These are phyloP conservation scores for Chaetogeoica ovagalla DNA, from an alignment of 2,888 invertebrate species.

Conservation along the genomic window DNA sequence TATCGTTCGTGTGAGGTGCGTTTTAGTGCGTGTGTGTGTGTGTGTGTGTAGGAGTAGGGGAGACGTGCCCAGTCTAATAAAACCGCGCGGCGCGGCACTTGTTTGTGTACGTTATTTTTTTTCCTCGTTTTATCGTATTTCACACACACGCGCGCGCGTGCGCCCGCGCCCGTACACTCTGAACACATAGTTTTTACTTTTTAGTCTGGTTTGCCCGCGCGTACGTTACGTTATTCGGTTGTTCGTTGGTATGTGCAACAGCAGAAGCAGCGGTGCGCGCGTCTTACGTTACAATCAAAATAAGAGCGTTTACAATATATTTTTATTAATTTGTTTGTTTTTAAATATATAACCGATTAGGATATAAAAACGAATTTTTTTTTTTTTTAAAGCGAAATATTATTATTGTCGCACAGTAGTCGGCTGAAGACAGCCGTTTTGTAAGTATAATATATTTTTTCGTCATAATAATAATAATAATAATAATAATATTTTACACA, in stretches of 20 bases:
- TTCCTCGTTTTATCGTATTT: slow-evolving; percentile 34
- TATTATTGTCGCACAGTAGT: too few relatives aligned
- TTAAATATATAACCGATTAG: too few relatives aligned
- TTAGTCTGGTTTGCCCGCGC: slow-evolving; percentile 43
- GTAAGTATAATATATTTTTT: too few relatives aligned
- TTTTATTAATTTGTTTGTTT: too few relatives aligned
- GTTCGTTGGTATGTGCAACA: background rate
- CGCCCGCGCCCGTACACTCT: too few relatives aligned
- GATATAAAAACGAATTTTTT: too few relatives aligned
- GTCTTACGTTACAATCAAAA: too few relatives aligned
- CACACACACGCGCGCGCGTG: background rate
- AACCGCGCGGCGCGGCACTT: slow-evolving; percentile 1
- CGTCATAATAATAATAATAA: background rate
- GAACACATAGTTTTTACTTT: background rate
- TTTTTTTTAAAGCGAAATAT: too few relatives aligned
- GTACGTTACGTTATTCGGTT: background rate
- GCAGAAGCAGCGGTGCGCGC: background rate
- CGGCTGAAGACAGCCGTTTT: too few relatives aligned
- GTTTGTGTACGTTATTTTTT: slow-evolving; percentile 10
- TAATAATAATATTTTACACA: too few relatives aligned
- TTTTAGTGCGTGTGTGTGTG: background rate
- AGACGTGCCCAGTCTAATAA: slow-evolving; percentile 43
- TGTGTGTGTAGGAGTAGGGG: background rate
- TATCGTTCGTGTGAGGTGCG: too few relatives aligned
- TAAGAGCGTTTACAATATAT: too few relatives aligned